Evolutionary conservation across 64 coral and sea anemone species (phyloP).

Genomic region (Montipora foliosa): DNA sequence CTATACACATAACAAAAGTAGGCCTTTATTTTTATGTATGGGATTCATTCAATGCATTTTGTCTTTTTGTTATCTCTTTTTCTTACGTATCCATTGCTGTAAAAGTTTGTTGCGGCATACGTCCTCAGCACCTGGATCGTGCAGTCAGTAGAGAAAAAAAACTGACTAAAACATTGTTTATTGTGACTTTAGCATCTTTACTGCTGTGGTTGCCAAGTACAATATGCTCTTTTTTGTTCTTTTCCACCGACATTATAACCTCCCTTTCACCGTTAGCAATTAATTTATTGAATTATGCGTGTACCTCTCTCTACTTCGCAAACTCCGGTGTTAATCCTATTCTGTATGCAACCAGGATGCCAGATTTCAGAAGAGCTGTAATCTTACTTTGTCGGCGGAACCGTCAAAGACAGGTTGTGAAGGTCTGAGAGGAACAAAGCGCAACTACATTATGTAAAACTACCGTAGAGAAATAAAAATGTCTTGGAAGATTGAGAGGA

Average conservation of each 20-base stretch:
- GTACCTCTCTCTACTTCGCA: neutral
- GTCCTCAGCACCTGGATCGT: neutral
- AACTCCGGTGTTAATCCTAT: slow-evolving; percentile 16
- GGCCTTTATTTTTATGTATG: neutral
- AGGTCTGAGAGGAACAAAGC: too few species aligned
- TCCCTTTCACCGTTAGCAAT: neutral
- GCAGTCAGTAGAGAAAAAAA: slow-evolving; percentile 21
- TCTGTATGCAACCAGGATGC: neutral
- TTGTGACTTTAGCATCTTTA: neutral
- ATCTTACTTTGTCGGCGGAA: neutral
- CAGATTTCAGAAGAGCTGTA: neutral
- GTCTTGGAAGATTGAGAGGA: too few species aligned
- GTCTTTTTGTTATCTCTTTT: neutral
- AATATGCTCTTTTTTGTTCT: neutral
- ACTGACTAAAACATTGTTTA: slow-evolving; percentile 24
- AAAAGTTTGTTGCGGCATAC: neutral
- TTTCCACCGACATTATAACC: neutral
- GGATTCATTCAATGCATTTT: neutral
- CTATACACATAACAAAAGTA: neutral
- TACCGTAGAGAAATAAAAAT: too few species aligned
- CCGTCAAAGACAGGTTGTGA: neutral
- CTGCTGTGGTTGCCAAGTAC: neutral
- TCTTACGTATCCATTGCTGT: slow-evolving; percentile 13
- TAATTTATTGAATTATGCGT: neutral
- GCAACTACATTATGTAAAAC: too few species aligned